Conservation (phyloP, 1,140 invertebrate genomes). For the Drosophila ananassae region DNA sequence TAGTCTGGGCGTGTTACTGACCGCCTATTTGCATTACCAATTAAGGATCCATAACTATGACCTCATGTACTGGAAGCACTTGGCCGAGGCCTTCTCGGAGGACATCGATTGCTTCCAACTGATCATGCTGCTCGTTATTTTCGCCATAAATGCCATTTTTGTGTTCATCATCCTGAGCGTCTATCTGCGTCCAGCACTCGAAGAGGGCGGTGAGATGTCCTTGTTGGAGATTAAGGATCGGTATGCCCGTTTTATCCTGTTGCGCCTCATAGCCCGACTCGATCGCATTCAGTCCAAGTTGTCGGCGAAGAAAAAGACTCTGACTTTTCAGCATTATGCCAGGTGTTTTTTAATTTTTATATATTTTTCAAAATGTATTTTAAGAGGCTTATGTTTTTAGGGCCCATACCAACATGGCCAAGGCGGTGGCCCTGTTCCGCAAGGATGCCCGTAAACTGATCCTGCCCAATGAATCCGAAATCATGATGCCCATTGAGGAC, state of each 20-base stretch:
- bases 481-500: slow-evolving; percentile 74
- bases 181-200: slow-evolving; percentile 51
- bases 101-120: slow-evolving; percentile 66
- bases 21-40: slow-evolving; percentile 73
- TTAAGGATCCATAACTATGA: slow-evolving; percentile 62
- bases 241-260: slow-evolving; percentile 67
- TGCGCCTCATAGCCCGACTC: slow-evolving; percentile 71
- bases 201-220: slow-evolving; percentile 50
- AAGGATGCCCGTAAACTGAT: slow-evolving; percentile 77
- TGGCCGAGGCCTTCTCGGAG: slow-evolving; percentile 46
- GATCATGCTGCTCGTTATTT: slow-evolving; percentile 54
- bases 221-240: slow-evolving; percentile 80
- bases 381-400: background rate
- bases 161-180: slow-evolving; percentile 56
- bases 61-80: slow-evolving; percentile 69
- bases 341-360: background rate
- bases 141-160: slow-evolving; percentile 60
- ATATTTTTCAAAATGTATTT: background rate
- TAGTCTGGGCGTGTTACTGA: slow-evolving; percentile 46
- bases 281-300: slow-evolving; percentile 70
- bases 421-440: slow-evolving; percentile 74
- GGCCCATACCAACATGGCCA: slow-evolving; percentile 68
- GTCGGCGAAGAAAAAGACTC: slow-evolving; percentile 43
- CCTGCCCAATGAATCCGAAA: slow-evolving; percentile 73
- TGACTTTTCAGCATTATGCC: slow-evolving; percentile 56